phyloP scores from a whole-genome alignment of 2,797 vertebrate genomes.

The Anabas testudineus region DNA sequence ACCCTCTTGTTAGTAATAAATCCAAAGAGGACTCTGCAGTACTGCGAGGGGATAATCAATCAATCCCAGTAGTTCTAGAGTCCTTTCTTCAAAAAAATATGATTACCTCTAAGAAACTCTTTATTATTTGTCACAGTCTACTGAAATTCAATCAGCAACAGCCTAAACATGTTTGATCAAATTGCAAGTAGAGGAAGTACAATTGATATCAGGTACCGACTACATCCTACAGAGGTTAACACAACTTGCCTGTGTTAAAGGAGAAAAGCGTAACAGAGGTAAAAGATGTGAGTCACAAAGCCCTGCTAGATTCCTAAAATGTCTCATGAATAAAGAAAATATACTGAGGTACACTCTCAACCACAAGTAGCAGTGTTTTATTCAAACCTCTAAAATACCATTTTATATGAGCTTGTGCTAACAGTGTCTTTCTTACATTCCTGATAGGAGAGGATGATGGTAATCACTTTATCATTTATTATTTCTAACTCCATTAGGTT shows the following conservation, averaged over 20 bases:
- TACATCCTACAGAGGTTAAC: constrained; percentile 23
- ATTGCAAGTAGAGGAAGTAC: background rate
- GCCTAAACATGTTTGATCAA: constrained; percentile 26
- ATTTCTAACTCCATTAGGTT: background rate
- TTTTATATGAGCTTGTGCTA: background rate
- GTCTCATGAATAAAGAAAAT: constrained; percentile 9
- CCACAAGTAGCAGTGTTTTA: background rate
- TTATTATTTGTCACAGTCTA: constrained; percentile 8
- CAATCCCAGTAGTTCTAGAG: background rate
- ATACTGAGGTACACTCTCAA: background rate
- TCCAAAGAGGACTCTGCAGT: background rate
- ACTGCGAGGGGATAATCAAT: background rate
- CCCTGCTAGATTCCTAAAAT: constrained; percentile 2
- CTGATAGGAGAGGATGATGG: no score
- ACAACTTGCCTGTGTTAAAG: background rate
- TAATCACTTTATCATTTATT: background rate
- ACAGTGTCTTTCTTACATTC: no score
- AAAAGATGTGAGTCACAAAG: constrained; percentile 12
- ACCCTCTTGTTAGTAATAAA: background rate
- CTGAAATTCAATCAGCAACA: constrained; percentile 16
- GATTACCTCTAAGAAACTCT: constrained; percentile 6
- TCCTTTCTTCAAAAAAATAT: background rate
- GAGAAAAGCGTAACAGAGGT: constrained; percentile 1
- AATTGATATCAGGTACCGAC: constrained; percentile 13
- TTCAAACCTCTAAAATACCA: background rate